These are phyloP conservation scores for Ophiodon elongatus DNA, from an alignment of 2,113 vertebrate species.

Conservation along the genomic window DNA sequence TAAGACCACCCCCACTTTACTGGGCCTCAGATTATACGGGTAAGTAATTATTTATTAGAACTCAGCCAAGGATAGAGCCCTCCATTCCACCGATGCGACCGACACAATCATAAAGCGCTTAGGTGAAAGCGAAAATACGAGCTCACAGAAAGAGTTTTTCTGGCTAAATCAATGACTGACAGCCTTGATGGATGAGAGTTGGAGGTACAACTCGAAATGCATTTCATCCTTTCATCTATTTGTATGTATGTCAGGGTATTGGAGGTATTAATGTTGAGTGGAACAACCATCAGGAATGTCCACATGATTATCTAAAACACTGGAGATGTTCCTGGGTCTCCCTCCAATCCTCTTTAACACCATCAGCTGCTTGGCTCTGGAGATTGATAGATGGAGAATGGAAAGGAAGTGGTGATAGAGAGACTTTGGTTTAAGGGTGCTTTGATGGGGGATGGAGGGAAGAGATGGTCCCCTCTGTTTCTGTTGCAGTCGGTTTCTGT, in stretches of 20 bases:
- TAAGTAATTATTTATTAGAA: constrained; percentile 52
- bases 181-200: constrained; percentile 13
- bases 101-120: constrained; percentile 74
- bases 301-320: constrained; percentile 53
- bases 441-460: background rate
- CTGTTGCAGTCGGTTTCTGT: constrained; percentile 12
- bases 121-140: constrained; percentile 62
- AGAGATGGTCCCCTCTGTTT: background rate
- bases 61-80: constrained; percentile 28
- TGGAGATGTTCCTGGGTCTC: too few species aligned
- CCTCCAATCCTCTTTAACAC: constrained; percentile 62
- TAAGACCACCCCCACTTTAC: constrained; percentile 52
- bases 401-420: background rate
- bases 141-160: constrained; percentile 50
- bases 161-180: constrained; percentile 64
- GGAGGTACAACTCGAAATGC: constrained; percentile 10
- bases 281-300: constrained; percentile 23
- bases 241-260: constrained; percentile 6
- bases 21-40: constrained; percentile 48
- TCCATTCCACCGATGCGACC: constrained; percentile 33
- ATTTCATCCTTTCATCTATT: constrained; percentile 49
- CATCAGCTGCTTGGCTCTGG: constrained; percentile 13
- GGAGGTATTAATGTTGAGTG: constrained; percentile 38
- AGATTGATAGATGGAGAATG: constrained; percentile 12
- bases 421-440: constrained; percentile 2